Conservation (phyloP, 2,888 invertebrate genomes). For the Coecobrya sp. region DNA sequence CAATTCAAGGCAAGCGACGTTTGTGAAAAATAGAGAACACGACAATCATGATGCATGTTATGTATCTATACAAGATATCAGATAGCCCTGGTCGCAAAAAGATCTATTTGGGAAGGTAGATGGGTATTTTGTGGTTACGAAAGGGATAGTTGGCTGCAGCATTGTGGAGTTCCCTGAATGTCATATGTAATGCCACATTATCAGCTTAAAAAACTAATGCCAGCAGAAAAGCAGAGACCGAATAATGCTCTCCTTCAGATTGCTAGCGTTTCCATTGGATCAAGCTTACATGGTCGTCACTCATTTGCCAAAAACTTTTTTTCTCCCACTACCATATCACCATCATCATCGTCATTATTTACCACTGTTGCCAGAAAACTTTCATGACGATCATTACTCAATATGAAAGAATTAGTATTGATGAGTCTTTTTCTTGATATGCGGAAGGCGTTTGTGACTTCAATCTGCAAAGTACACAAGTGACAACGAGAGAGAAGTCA, state of each 20-base stretch:
- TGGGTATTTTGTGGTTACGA: too few relatives aligned
- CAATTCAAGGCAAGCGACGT: background rate
- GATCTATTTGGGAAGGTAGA: too few relatives aligned
- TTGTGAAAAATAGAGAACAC: background rate
- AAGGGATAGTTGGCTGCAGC: too few relatives aligned
- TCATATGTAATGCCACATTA: background rate
- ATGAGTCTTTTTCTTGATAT: conserved; percentile 72
- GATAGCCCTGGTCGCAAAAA: too few relatives aligned
- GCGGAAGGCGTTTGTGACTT: conserved; percentile 53
- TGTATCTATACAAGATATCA: background rate
- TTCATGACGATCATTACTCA: conserved; percentile 76
- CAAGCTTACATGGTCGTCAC: conserved; percentile 38
- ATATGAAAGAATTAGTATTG: conserved; percentile 74
- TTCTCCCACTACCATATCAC: background rate
- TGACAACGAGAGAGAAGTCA: conserved; percentile 6
- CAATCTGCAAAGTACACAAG: conserved; percentile 10
- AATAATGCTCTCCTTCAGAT: conserved; percentile 27
- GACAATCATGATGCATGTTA: background rate
- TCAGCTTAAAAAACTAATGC: background rate
- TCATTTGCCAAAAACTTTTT: conserved; percentile 68
- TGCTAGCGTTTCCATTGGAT: conserved; percentile 23
- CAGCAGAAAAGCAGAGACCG: conserved; percentile 8
- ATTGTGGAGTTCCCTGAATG: background rate
- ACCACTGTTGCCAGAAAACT: conserved; percentile 74
- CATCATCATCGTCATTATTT: conserved; percentile 32